Percentiles rank a stretch among this genome's conserved stretches.
Evolutionary conservation across 2,797 vertebrate genomes (phyloP).

Genomic region (Gallinago stenura): DNA sequence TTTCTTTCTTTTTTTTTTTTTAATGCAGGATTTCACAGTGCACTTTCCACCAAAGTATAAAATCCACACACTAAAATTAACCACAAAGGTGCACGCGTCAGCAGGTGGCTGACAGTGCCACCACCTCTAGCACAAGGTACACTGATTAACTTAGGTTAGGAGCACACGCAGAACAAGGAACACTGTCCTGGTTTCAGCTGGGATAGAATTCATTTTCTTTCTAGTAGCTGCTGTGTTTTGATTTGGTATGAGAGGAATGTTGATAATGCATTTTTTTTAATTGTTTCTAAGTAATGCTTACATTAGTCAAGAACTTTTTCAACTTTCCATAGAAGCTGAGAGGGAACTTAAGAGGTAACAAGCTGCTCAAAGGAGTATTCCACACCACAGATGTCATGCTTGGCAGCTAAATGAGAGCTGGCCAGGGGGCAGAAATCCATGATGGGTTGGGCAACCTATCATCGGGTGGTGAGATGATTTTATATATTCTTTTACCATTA

Average conservation of each 20-base stretch:
- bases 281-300: background rate
- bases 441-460: background rate
- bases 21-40: background rate
- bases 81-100: fast-evolving
- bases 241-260: background rate
- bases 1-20: background rate
- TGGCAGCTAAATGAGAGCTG: background rate
- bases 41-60: background rate
- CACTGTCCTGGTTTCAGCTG: background rate
- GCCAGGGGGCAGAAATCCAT: background rate
- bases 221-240: background rate
- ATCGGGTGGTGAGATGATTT: background rate
- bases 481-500: background rate
- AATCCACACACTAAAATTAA: background rate
- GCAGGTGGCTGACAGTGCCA: fast-evolving
- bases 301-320: background rate
- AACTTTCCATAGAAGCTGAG: background rate
- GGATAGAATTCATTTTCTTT: background rate
- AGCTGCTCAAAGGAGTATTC: background rate
- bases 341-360: background rate
- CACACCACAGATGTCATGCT: background rate
- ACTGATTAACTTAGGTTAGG: background rate
- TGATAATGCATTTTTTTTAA: background rate
- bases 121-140: background rate
- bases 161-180: fast-evolving